These are phyloP conservation scores for Acanthaster planci DNA, from an alignment of 35 echinoderm and acorn worm genomes.

Conservation along the genomic window DNA sequence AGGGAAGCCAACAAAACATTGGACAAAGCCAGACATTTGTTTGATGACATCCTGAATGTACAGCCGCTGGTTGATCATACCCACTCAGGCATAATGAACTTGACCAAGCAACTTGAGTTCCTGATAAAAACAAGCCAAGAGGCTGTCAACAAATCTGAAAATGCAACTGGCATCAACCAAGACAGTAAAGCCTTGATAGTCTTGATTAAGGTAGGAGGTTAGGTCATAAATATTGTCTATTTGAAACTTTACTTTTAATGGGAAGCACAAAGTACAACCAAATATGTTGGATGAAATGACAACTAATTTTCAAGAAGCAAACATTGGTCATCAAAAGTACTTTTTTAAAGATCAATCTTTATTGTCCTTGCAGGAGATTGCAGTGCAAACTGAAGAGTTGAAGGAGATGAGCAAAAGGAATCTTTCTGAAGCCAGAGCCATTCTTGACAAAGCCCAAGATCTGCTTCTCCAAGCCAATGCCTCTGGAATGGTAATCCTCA, in stretches of 20 bases:
- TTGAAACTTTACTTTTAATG: no score
- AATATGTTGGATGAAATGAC: no score
- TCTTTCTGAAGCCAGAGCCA: not conserved
- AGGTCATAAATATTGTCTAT: no score
- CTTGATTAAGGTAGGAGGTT: not conserved
- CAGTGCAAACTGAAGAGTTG: not conserved
- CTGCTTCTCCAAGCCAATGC: not conserved
- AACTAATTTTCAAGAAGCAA: no score
- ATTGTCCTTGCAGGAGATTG: constrained; percentile 19
- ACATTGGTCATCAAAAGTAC: no score
- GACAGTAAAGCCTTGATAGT: not conserved
- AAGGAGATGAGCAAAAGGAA: not conserved
- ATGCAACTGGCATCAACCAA: not conserved
- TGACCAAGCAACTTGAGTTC: not conserved
- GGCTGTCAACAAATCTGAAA: not conserved
- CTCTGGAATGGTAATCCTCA: not conserved
- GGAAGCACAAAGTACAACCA: no score
- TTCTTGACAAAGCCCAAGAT: not conserved
- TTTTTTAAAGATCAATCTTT: no score
- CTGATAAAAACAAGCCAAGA: not conserved
- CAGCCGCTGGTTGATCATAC: not conserved
- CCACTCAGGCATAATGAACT: not conserved
- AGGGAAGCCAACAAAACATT: constrained; percentile 8
- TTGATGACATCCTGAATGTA: not conserved
- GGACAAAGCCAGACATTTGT: not conserved